Percentiles rank a stretch among this genome's conserved stretches.
Conservation (phyloP, 2,888 invertebrate species). For the Thelaira solivaga region DNA sequence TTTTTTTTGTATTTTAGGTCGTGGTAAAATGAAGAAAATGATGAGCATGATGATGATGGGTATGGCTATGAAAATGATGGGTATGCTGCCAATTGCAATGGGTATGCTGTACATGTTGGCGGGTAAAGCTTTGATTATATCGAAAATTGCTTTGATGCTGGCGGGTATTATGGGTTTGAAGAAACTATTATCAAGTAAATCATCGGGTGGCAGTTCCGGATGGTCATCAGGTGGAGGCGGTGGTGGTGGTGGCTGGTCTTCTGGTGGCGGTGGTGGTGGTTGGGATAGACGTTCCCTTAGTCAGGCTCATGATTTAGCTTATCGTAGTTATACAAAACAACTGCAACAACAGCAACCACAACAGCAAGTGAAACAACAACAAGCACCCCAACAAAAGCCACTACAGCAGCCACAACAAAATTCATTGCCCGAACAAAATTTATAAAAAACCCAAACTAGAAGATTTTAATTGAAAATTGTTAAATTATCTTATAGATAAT, state of each 20-base stretch:
- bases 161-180: slow-evolving; percentile 89
- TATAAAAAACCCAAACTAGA: slow-evolving; percentile 44
- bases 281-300: slow-evolving; percentile 85
- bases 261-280: slow-evolving; percentile 79
- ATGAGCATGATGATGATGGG: slow-evolving; percentile 96
- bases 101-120: slow-evolving; percentile 88
- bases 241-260: slow-evolving; percentile 75
- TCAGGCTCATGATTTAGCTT: slow-evolving; percentile 83
- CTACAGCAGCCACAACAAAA: slow-evolving; percentile 62
- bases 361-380: slow-evolving; percentile 62
- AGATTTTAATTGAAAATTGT: slow-evolving; percentile 61
- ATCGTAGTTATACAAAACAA: slow-evolving; percentile 81
- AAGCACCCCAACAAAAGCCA: slow-evolving; percentile 56
- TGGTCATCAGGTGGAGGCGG: slow-evolving; percentile 78
- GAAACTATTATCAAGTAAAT: slow-evolving; percentile 80
- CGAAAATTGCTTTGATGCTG: slow-evolving; percentile 87
- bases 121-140: slow-evolving; percentile 90
- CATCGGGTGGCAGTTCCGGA: slow-evolving; percentile 81
- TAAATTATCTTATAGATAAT: slow-evolving; percentile 73
- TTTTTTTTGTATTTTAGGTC: slow-evolving; percentile 78
- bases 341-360: slow-evolving; percentile 68
- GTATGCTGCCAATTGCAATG: slow-evolving; percentile 87
- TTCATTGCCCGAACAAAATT: slow-evolving; percentile 45
- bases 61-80: slow-evolving; percentile 89
- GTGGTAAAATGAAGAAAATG: slow-evolving; percentile 93